Percentiles rank a stretch among this genome's conserved stretches.
Conservation (phyloP, 2,888 invertebrate species). For the Drosophila prostipennis region DNA sequence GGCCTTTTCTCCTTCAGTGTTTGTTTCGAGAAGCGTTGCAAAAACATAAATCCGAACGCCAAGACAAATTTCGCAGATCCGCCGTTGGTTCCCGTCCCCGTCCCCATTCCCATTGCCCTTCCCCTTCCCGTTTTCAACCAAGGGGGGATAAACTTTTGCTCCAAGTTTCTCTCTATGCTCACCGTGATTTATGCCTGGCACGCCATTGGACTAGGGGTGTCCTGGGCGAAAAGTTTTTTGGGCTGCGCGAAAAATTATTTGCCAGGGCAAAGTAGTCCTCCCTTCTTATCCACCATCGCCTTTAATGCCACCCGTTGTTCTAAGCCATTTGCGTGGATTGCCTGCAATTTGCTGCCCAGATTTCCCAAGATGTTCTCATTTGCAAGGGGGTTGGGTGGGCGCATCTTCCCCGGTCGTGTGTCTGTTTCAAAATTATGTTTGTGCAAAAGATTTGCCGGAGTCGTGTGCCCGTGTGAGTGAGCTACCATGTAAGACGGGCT, state of each 20-base stretch:
- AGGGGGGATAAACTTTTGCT: slow-evolving; percentile 56
- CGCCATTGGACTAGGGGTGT: slow-evolving; percentile 70
- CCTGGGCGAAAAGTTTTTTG: slow-evolving; percentile 63
- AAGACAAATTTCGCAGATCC: slow-evolving; percentile 82
- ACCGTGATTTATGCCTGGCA: slow-evolving; percentile 71
- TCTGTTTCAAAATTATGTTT: slow-evolving; percentile 79
- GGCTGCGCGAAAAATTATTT: slow-evolving; percentile 62
- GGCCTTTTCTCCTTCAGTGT: slow-evolving; percentile 46
- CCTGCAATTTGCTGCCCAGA: slow-evolving; percentile 82
- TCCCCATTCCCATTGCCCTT: slow-evolving; percentile 4
- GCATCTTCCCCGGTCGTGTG: slow-evolving; percentile 50
- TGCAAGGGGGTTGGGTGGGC: slow-evolving; percentile 11
- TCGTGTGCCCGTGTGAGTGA: slow-evolving; percentile 24
- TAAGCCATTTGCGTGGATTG: slow-evolving; percentile 82
- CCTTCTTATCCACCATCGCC: slow-evolving; percentile 17
- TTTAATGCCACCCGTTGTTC: slow-evolving; percentile 81
- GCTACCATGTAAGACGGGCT: slow-evolving; percentile 22
- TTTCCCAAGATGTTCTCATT: slow-evolving; percentile 64
- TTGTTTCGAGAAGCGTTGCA: slow-evolving; percentile 76
- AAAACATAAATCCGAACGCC: slow-evolving; percentile 79
- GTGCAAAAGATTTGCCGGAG: slow-evolving; percentile 72
- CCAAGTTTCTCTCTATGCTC: slow-evolving; percentile 70
- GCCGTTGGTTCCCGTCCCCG: slow-evolving; percentile 48
- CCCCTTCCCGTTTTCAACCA: slow-evolving; percentile 1
- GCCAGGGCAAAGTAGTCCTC: slow-evolving; percentile 47